Percentiles rank a stretch among this genome's conserved stretches.
These are phyloP conservation scores for Euplagia quadripunctaria DNA, from an alignment of 2,888 invertebrate genomes.

Conservation along the genomic window DNA sequence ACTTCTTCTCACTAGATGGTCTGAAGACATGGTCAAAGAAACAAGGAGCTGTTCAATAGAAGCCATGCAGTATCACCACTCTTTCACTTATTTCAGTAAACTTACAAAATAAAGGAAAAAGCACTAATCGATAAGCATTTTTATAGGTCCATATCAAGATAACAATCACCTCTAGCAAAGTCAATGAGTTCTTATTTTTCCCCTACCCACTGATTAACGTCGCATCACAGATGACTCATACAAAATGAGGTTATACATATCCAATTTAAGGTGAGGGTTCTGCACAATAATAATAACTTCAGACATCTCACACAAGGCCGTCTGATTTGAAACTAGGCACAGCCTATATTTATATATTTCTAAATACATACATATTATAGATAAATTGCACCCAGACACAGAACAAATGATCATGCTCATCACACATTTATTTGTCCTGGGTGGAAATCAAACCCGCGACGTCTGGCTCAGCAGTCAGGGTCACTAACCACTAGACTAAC, in stretches of 20 bases:
- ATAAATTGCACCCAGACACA: no score
- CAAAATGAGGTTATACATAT: background rate
- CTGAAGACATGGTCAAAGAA: background rate
- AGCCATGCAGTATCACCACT: background rate
- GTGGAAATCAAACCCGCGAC: no score
- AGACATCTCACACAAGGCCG: no score
- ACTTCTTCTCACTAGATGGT: background rate
- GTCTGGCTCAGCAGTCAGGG: no score
- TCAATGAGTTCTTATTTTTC: slow-evolving; percentile 30
- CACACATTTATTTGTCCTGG: no score
- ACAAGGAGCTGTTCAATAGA: background rate
- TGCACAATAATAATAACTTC: no score
- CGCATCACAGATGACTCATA: slow-evolving; percentile 45
- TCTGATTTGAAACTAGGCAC: no score
- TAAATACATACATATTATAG: no score
- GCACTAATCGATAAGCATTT: background rate
- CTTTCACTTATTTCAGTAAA: no score
- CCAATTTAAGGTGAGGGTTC: background rate
- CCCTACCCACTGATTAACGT: slow-evolving; percentile 26
- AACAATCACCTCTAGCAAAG: slow-evolving; percentile 39
- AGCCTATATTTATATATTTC: no score
- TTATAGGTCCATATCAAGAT: slow-evolving; percentile 23
- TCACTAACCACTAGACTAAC: no score
- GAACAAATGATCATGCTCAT: no score
- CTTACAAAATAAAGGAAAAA: background rate